These are phyloP conservation scores for Rhinichthys klamathensis DNA, from an alignment of 2,113 vertebrate species.

Conservation along the genomic window DNA sequence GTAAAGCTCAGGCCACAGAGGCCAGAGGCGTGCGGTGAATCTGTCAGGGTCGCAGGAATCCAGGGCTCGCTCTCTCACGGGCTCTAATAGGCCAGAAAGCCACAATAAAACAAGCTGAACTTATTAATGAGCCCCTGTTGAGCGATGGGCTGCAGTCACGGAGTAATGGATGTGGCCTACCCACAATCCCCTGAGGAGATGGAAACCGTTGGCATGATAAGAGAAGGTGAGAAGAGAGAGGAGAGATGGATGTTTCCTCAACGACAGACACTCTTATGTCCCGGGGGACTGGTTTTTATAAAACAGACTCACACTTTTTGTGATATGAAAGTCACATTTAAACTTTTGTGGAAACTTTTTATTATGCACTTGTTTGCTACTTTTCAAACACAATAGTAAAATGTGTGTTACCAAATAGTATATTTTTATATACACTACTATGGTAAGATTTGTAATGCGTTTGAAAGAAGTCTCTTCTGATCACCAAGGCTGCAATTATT, in stretches of 20 bases:
- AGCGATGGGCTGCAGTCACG: slow-evolving; percentile 4
- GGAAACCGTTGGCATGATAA: slow-evolving; percentile 4
- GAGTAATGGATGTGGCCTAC: slow-evolving; percentile 36
- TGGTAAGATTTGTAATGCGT: not conserved
- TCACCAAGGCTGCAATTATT: not conserved
- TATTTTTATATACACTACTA: not conserved
- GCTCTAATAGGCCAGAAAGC: slow-evolving; percentile 44
- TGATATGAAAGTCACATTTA: not conserved
- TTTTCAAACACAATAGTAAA: not conserved
- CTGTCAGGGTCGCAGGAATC: slow-evolving; percentile 35
- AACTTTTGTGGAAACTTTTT: slow-evolving; percentile 7
- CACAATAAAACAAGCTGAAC: slow-evolving; percentile 26
- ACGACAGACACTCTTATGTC: not conserved
- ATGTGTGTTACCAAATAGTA: not conserved
- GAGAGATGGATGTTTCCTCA: not conserved
- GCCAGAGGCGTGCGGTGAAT: slow-evolving; percentile 30
- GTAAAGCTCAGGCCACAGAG: slow-evolving; percentile 5
- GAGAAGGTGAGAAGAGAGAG: slow-evolving; percentile 9
- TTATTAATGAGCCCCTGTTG: slow-evolving; percentile 41
- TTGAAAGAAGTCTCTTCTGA: not conserved
- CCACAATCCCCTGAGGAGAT: slow-evolving; percentile 32
- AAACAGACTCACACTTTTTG: not conserved
- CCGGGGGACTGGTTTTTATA: not conserved
- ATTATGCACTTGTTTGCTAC: not conserved
- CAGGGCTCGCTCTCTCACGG: slow-evolving; percentile 9